These are phyloP conservation scores for Saturnia pavonia DNA, from an alignment of 2,888 invertebrate species.

Conservation along the genomic window DNA sequence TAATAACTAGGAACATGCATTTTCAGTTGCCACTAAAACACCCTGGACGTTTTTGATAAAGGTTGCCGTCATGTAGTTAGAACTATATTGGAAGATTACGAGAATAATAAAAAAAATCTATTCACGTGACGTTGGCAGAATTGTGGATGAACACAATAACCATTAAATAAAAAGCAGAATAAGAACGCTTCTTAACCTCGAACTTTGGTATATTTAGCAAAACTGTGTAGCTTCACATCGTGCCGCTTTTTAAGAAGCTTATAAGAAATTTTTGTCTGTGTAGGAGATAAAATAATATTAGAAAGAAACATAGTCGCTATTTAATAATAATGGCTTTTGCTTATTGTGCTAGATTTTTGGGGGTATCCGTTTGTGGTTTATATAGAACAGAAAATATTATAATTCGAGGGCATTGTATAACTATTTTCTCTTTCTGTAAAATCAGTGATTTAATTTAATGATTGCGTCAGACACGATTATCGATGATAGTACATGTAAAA, in stretches of 20 bases:
- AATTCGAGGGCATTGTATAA: background rate
- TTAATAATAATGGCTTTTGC: background rate
- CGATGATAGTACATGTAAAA: background rate
- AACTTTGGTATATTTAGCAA: background rate
- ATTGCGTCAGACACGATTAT: background rate
- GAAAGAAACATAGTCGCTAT: background rate
- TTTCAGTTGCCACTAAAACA: too few species aligned
- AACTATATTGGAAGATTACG: too few species aligned
- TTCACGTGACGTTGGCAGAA: too few species aligned
- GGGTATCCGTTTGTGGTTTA: background rate
- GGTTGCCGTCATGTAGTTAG: too few species aligned
- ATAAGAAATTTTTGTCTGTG: background rate
- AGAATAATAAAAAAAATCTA: too few species aligned
- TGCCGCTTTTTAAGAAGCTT: background rate
- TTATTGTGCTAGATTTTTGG: background rate
- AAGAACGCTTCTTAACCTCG: background rate
- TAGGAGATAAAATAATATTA: background rate
- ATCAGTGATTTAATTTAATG: background rate
- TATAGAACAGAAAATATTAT: background rate
- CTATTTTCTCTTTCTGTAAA: background rate
- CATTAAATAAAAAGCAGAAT: too few species aligned
- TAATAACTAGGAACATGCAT: too few species aligned
- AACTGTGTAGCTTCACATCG: background rate
- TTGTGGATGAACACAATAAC: too few species aligned
- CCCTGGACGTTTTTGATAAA: too few species aligned